A percentile compares a stretch with the other conserved stretches of the same genome.
phyloP scores from a whole-genome alignment of 1,140 invertebrate genomes.

The Monomorium pharaonis region DNA sequence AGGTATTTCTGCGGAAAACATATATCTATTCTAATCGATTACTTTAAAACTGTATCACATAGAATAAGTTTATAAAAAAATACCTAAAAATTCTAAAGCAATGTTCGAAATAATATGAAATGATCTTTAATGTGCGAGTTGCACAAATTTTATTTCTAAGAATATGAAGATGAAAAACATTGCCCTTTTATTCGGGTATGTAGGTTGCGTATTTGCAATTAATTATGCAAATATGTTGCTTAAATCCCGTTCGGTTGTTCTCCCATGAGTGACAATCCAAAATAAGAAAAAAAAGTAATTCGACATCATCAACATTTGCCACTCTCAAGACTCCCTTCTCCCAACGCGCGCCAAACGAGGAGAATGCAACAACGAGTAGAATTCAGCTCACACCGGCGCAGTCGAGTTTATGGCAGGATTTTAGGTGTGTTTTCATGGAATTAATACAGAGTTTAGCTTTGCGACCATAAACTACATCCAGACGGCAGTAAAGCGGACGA shows the following conservation, averaged over 20 bases:
- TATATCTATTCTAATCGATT: background rate
- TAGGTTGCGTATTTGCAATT: background rate
- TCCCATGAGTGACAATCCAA: background rate
- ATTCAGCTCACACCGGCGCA: conserved; percentile 55
- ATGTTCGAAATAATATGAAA: background rate
- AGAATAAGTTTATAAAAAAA: background rate
- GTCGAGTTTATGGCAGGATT: conserved; percentile 72
- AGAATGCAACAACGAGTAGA: conserved; percentile 57
- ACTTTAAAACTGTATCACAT: background rate
- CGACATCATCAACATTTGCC: conserved; percentile 25
- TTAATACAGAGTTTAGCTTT: conserved; percentile 82
- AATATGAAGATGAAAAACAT: background rate
- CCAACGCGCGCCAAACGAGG: background rate
- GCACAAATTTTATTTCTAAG: background rate
- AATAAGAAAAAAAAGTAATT: conserved; percentile 7
- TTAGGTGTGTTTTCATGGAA: conserved; percentile 80
- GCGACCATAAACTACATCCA: conserved; percentile 80
- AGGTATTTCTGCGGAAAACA: background rate
- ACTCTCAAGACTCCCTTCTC: background rate
- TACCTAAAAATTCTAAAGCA: background rate
- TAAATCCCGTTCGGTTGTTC: background rate
- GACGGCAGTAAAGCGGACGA: conserved; percentile 78
- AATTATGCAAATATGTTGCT: background rate
- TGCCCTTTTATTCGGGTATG: background rate
- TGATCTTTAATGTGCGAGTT: background rate